A percentile compares a stretch with the other conserved stretches of the same genome.
Evolutionary conservation across 2,888 invertebrate species (phyloP).

Genomic region (Eristalinus sepulchralis): DNA sequence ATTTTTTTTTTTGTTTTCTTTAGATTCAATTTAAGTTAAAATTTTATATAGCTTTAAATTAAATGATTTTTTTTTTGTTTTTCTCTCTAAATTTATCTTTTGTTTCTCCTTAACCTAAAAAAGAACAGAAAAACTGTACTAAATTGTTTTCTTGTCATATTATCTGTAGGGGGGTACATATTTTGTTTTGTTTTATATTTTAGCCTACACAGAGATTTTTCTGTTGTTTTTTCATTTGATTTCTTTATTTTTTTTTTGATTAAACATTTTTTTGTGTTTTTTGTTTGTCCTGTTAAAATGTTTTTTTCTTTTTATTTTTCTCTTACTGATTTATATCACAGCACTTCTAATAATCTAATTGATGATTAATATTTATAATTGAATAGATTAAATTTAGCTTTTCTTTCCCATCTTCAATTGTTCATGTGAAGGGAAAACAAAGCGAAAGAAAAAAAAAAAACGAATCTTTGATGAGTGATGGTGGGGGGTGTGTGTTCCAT

Average conservation of each 20-base stretch:
- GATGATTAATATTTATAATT: constrained; percentile 54
- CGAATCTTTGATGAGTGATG: constrained; percentile 50
- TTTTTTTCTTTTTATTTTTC: constrained; percentile 36
- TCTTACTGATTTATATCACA: constrained; percentile 73
- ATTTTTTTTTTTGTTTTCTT: constrained; percentile 18
- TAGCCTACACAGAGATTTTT: constrained; percentile 16
- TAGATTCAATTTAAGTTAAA: background rate
- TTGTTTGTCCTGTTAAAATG: constrained; percentile 29
- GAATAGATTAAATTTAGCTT: constrained; percentile 49
- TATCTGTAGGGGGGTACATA: constrained; percentile 34
- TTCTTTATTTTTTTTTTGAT: constrained; percentile 41
- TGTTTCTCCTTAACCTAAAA: constrained; percentile 1
- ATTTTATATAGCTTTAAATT: constrained; percentile 35
- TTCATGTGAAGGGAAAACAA: background rate
- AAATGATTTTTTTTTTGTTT: constrained; percentile 30
- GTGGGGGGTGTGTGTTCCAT: too few relatives aligned
- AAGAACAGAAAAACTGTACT: constrained; percentile 35
- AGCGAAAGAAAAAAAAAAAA: constrained; percentile 7
- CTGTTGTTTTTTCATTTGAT: constrained; percentile 33
- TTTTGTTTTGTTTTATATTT: constrained; percentile 33
- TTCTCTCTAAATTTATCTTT: background rate
- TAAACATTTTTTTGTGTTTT: constrained; percentile 49
- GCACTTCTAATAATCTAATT: constrained; percentile 72
- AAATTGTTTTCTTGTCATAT: constrained; percentile 11
- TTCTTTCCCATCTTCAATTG: constrained; percentile 17